A percentile compares a stretch with the other conserved stretches of the same genome.
Conservation (phyloP, 1,140 invertebrate species). For the Drosophila parvula region DNA sequence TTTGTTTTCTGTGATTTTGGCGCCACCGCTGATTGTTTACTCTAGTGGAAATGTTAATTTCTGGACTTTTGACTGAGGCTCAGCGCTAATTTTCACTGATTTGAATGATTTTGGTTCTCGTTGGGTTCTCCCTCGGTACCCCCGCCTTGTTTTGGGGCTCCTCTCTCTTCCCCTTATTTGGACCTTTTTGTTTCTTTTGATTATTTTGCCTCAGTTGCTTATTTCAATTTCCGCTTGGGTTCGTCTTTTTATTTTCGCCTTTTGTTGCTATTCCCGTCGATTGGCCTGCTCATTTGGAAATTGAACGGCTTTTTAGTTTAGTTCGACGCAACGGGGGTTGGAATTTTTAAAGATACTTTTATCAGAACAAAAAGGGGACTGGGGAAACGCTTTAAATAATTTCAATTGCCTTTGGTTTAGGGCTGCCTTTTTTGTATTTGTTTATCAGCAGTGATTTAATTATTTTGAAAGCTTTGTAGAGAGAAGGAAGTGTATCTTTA, state of each 20-base stretch:
- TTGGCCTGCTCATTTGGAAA: conserved; percentile 70
- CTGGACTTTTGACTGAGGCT: conserved; percentile 74
- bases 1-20: conserved; percentile 64
- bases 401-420: neutral
- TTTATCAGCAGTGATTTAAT: neutral
- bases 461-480: neutral
- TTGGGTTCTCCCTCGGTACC: conserved; percentile 22
- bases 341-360: conserved; percentile 3
- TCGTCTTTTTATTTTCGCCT: conserved; percentile 44
- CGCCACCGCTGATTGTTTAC: conserved; percentile 68
- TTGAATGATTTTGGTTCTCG: conserved; percentile 66
- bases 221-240: conserved; percentile 71
- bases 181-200: conserved; percentile 63
- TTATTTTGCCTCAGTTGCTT: conserved; percentile 75
- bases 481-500: neutral
- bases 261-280: conserved; percentile 55
- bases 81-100: conserved; percentile 56
- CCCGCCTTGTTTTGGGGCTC: neutral
- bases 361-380: neutral
- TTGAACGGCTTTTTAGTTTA: conserved; percentile 50
- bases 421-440: neutral
- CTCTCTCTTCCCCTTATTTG: conserved; percentile 15
- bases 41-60: conserved; percentile 80
- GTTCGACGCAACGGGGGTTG: conserved; percentile 5
- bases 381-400: conserved; percentile 17